phyloP scores from a whole-genome alignment of 1,140 invertebrate species.

The Papilio aristodemus region DNA sequence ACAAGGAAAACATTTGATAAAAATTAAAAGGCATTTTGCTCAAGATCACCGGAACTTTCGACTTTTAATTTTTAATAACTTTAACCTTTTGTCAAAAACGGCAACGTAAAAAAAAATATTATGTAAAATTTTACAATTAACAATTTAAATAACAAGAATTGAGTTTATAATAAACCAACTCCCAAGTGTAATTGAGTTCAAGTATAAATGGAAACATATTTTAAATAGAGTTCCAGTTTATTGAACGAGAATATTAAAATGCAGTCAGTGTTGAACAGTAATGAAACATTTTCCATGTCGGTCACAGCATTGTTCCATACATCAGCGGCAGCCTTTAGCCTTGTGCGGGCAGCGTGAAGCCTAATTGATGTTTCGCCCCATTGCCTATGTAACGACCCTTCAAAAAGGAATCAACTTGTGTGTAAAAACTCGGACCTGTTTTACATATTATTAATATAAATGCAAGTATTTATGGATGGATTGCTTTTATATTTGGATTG shows the following conservation, averaged over 20 bases:
- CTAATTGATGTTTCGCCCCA: slow-evolving; percentile 33
- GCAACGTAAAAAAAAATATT: too few species aligned
- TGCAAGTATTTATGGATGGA: background rate
- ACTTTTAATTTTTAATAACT: too few species aligned
- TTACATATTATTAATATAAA: background rate
- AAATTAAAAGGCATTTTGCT: too few species aligned
- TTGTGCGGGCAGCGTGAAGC: slow-evolving; percentile 28
- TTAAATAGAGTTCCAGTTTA: background rate
- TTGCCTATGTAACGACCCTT: slow-evolving; percentile 28
- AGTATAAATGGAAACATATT: background rate
- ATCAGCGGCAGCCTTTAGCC: slow-evolving; percentile 22
- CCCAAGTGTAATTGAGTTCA: background rate
- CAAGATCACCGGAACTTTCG: too few species aligned
- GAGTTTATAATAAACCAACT: slow-evolving; percentile 1
- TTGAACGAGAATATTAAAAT: slow-evolving; percentile 19
- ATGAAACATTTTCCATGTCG: slow-evolving; percentile 31
- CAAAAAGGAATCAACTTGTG: slow-evolving; percentile 17
- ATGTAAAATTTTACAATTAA: too few species aligned
- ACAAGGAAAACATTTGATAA: too few species aligned
- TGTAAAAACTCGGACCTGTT: slow-evolving; percentile 5
- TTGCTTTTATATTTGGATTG: background rate
- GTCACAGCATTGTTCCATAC: slow-evolving; percentile 25
- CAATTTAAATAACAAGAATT: too few species aligned
- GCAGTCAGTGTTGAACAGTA: slow-evolving; percentile 3
- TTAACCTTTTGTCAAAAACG: too few species aligned